phyloP scores from a whole-genome alignment of 1,140 invertebrate species.

The Drosophila pallidifrons region DNA sequence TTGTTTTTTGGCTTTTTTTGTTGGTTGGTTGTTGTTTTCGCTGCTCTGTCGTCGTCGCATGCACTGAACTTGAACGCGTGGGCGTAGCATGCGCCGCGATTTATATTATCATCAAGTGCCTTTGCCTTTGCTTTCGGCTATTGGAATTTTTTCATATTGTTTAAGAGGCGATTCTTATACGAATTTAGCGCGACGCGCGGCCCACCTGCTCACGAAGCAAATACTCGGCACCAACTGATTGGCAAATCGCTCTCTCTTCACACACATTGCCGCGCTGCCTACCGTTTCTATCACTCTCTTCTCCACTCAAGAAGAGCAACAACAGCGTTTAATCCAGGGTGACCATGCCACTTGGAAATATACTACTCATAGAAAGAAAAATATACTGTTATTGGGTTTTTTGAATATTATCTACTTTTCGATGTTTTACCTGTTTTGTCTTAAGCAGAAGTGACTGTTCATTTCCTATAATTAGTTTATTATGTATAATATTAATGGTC shows the following conservation, averaged over 20 bases:
- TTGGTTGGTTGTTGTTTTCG: slow-evolving; percentile 23
- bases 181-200: slow-evolving; percentile 36
- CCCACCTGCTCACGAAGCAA: slow-evolving; percentile 54
- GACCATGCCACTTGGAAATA: no score
- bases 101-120: slow-evolving; percentile 57
- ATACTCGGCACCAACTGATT: slow-evolving; percentile 54
- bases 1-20: slow-evolving; percentile 39
- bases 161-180: slow-evolving; percentile 48
- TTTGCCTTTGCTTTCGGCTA: slow-evolving; percentile 64
- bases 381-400: no score
- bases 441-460: no score
- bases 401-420: no score
- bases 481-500: no score
- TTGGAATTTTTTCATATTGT: slow-evolving; percentile 73
- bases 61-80: slow-evolving; percentile 71
- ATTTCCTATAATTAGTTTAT: no score
- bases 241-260: slow-evolving; percentile 17
- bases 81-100: slow-evolving; percentile 62
- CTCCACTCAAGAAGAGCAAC: neutral
- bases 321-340: slow-evolving; percentile 5
- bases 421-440: no score
- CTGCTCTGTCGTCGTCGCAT: slow-evolving; percentile 22
- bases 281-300: neutral
- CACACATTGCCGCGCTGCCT: neutral
- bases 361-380: no score